Conservation (phyloP, 92 coral and sea anemone genomes). For the Epizoanthus scotinus region DNA sequence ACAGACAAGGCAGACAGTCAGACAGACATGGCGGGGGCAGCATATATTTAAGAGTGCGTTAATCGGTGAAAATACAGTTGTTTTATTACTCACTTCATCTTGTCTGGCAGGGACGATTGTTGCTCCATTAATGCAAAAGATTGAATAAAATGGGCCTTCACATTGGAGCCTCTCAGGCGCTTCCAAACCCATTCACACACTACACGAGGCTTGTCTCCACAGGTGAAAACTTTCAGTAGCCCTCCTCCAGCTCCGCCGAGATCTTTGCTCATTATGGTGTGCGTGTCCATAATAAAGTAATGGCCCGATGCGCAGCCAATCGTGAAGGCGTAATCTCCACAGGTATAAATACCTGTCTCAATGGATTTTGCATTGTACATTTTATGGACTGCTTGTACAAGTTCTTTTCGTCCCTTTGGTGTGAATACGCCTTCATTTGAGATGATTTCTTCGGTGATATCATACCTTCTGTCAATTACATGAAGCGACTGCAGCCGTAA, state of each 20-base stretch:
- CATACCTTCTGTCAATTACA: constrained; percentile 3
- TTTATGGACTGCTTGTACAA: constrained; percentile 39
- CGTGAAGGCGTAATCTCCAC: constrained; percentile 54
- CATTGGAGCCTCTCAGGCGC: constrained; percentile 16
- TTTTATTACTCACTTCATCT: too few relatives aligned
- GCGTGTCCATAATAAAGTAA: constrained; percentile 66
- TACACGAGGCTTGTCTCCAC: constrained; percentile 5
- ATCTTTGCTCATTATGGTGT: constrained; percentile 36
- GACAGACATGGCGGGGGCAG: too few relatives aligned
- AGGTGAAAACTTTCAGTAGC: constrained; percentile 47
- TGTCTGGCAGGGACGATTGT: too few relatives aligned
- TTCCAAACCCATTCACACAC: constrained; percentile 54
- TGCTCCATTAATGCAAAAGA: too few relatives aligned
- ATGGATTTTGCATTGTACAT: constrained; percentile 28
- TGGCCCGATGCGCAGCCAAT: constrained; percentile 57
- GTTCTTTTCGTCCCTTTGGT: not conserved
- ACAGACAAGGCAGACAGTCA: too few relatives aligned
- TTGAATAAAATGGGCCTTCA: too few relatives aligned
- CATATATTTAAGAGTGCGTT: too few relatives aligned
- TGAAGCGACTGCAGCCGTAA: not conserved
- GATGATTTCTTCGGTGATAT: constrained; percentile 1
- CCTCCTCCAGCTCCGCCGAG: constrained; percentile 59
- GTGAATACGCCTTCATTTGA: too few relatives aligned
- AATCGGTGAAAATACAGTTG: too few relatives aligned
- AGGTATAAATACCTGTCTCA: constrained; percentile 51